Evolutionary conservation across 2,888 invertebrate genomes (phyloP).

Genomic region (Yponomeuta plumbellus): DNA sequence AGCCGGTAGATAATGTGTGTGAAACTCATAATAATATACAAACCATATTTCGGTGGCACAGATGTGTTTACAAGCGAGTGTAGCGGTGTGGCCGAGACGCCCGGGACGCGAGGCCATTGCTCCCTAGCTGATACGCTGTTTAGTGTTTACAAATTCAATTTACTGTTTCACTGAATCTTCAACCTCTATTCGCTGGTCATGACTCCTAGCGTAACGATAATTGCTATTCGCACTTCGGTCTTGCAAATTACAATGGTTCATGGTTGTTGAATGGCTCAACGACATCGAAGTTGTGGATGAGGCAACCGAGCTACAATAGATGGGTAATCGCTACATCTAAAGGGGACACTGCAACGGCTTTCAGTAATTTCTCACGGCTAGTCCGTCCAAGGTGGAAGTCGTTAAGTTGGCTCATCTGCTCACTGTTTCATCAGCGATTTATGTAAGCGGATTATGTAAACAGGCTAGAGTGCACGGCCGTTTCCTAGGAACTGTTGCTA

Average conservation of each 20-base stretch:
- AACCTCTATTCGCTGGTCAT: not conserved
- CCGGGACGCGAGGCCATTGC: conserved; percentile 62
- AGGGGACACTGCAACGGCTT: conserved; percentile 15
- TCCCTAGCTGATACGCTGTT: conserved; percentile 41
- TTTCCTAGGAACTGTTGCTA: conserved; percentile 18
- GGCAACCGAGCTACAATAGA: conserved; percentile 8
- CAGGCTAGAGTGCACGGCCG: conserved; percentile 29
- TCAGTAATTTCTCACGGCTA: conserved; percentile 24
- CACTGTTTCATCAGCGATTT: conserved; percentile 54
- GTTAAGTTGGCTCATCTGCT: conserved; percentile 52
- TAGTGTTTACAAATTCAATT: conserved; percentile 22
- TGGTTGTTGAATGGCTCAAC: not conserved
- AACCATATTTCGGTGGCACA: conserved; percentile 47
- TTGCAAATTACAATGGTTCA: not conserved
- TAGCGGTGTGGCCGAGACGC: conserved; percentile 35
- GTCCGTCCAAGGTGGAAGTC: conserved; percentile 41
- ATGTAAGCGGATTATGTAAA: conserved; percentile 65
- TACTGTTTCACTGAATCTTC: not conserved
- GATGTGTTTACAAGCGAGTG: conserved; percentile 52
- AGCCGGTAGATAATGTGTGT: conserved; percentile 8
- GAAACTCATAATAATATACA: conserved; percentile 21
- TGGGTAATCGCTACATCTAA: conserved; percentile 9
- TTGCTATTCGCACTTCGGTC: not conserved
- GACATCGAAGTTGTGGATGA: conserved; percentile 8
- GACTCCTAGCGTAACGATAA: not conserved